phyloP scores from a whole-genome alignment of 2,797 vertebrate species.

The Fringilla coelebs region DNA sequence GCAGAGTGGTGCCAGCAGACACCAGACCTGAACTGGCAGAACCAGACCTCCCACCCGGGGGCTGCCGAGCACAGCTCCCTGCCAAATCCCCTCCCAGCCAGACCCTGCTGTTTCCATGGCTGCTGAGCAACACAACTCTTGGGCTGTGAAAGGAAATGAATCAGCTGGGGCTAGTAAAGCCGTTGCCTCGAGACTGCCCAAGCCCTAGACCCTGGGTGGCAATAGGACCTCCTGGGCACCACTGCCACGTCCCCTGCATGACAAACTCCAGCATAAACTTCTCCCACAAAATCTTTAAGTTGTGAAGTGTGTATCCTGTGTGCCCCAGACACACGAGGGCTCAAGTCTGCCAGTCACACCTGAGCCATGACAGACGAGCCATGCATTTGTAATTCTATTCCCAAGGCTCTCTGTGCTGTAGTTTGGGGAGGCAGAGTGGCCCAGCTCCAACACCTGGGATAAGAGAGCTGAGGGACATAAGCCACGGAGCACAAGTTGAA shows the following conservation, averaged over 20 bases:
- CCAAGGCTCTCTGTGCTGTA: fast-evolving
- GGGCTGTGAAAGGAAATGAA: not conserved
- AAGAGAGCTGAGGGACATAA: not conserved
- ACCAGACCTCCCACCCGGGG: fast-evolving
- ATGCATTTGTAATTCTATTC: not conserved
- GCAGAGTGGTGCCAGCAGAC: not conserved
- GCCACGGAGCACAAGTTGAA: fast-evolving
- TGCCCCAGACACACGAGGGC: not conserved
- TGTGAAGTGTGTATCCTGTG: not conserved
- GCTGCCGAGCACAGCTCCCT: not conserved
- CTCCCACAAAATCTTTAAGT: not conserved
- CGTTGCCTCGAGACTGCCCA: fast-evolving
- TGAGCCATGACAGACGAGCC: not conserved
- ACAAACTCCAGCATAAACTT: not conserved
- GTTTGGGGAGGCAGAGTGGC: not conserved
- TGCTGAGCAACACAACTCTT: not conserved
- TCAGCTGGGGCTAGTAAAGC: not conserved
- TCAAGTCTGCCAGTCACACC: not conserved
- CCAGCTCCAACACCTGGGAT: not conserved
- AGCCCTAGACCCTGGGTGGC: not conserved
- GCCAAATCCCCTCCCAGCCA: not conserved
- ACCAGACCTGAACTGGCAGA: not conserved
- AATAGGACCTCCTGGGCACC: not conserved
- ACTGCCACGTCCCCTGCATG: not conserved
- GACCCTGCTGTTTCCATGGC: not conserved